Percentiles rank a stretch among this genome's conserved stretches.
Evolutionary conservation across 2,888 invertebrate genomes (phyloP).

Genomic region (Laothoe populi): DNA sequence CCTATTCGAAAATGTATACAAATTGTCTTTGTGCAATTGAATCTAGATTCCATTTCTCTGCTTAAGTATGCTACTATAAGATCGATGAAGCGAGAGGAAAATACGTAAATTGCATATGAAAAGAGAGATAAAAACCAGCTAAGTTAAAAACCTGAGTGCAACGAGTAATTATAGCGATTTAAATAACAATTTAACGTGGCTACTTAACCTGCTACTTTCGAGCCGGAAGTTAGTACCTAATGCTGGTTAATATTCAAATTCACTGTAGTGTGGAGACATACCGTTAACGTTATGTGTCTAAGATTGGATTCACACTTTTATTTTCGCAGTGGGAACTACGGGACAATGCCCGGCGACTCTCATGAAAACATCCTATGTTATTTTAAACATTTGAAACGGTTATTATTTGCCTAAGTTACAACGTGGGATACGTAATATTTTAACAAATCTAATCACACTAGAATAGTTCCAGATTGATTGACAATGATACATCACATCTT

Average conservation of each 20-base stretch:
- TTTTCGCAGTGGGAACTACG: slow-evolving; percentile 63
- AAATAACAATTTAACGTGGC: slow-evolving; percentile 50
- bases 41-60: no score
- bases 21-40: no score
- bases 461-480: no score
- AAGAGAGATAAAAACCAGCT: background rate
- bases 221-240: slow-evolving; percentile 62
- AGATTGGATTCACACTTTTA: slow-evolving; percentile 78
- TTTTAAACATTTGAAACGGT: slow-evolving; percentile 38
- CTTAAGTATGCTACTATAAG: no score
- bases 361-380: slow-evolving; percentile 15
- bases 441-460: no score
- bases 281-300: slow-evolving; percentile 64
- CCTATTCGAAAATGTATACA: no score
- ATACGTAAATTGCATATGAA: background rate
- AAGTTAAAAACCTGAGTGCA: slow-evolving; percentile 37
- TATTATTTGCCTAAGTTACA: slow-evolving; percentile 23
- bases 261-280: slow-evolving; percentile 66
- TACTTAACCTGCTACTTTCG: slow-evolving; percentile 57
- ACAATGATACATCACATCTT: no score
- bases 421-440: no score
- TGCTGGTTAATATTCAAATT: slow-evolving; percentile 69
- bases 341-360: slow-evolving; percentile 25
- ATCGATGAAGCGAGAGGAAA: no score
- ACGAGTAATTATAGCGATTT: slow-evolving; percentile 54